Base-by-base conservation (phyloP, 35 echinoderm and acorn worm species). In the Chiridota heheva region DNA sequence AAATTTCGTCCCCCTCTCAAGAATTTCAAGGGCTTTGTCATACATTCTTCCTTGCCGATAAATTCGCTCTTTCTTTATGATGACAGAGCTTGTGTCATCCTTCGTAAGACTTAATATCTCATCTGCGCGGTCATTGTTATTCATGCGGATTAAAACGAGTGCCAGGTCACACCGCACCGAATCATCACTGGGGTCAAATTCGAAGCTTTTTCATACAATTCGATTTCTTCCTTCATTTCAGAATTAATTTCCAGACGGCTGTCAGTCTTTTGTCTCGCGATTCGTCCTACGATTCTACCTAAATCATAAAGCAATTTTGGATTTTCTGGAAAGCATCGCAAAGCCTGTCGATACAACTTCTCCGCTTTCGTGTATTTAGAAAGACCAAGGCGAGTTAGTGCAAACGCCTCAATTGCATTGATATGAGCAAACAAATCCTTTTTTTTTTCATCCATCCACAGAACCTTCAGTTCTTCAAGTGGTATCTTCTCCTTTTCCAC, bases 21-120 rank as follows among this genome's bases (percentile, higher is more conserved):
- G 44, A 4, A 77, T 36, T 27, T 77, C 45, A 30, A 77, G 31
- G 3, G 48, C 36, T 40, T 59, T 56, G 2, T 58, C 34, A 7
- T 12, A 34, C 30, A 58, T 35, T 34, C 18, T 36, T 40, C 24
- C 29, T 40, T 27, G 0, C 16, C 73, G 73, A 77, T 77, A 77
- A 34, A 77, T 58, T 30, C 73, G 73, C n/a, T 15, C 47, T 58
- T 77, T 77, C 30, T 55, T 36, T 27, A 77, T 17, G 28, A 77
- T 58, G 1, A 77, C 35, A 58, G 56, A 20, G 20, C 73, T 58
- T 13, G 47, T 20, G 10, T 39, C 40, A n/a, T n/a, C n/a, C n/a
- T n/a, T n/a, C n/a, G n/a, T n/a, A n/a, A n/a, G n/a, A n/a, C n/a
- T n/a, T n/a, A n/a, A n/a, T n/a, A n/a, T n/a, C 3, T 77, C 48